Base-by-base conservation (phyloP, 1,140 invertebrate genomes). In the Penaeus vannamei region DNA sequence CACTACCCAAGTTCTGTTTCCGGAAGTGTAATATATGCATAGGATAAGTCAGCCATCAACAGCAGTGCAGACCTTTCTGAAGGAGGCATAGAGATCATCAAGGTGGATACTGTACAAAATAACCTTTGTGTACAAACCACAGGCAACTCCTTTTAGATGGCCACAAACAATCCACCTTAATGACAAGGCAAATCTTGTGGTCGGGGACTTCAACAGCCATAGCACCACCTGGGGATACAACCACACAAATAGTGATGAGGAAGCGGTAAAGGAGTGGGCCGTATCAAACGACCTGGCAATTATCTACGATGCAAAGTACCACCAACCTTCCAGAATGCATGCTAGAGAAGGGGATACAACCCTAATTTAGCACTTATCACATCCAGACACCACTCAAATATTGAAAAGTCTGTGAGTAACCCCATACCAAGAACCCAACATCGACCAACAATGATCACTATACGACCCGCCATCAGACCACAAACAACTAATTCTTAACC, bases 21-120 rank as follows among this genome's bases (percentile, higher is more conserved):
- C n/a, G 62, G 62, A 17, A 64, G 62, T 64, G 62, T n/a, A 64
- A 64, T 64, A 17, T 64, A 64, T 64, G 62, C 62, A 64, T n/a
- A n/a, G n/a, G 62, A 64, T n/a, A 64, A 64, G 62, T 64, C 62
- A 19, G n/a, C n/a, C 17, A 64, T 64, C 62, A 64, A 64, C 17
- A 64, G n/a, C 62, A 64, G 62, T 64, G n/a, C 62, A 19, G 17
- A 64, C 62, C n/a, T 64, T n/a, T 64, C 62, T 17, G 62, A 64
- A 64, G n/a, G 62, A 64, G 17, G 62, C 17, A 17, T 64, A 64
- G 62, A 64, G 62, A 64, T 64, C 62, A 17, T 64, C n/a, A 17
- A 64, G 62, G 62, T 64, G n/a, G 62, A 64, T 64, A 64, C 62
- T 64, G 62, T 64, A 64, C 62, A 64, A 64, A 64, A 64, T 64